phyloP scores from a whole-genome alignment of 1,140 invertebrate genomes.

The Vanessa tameamea region DNA sequence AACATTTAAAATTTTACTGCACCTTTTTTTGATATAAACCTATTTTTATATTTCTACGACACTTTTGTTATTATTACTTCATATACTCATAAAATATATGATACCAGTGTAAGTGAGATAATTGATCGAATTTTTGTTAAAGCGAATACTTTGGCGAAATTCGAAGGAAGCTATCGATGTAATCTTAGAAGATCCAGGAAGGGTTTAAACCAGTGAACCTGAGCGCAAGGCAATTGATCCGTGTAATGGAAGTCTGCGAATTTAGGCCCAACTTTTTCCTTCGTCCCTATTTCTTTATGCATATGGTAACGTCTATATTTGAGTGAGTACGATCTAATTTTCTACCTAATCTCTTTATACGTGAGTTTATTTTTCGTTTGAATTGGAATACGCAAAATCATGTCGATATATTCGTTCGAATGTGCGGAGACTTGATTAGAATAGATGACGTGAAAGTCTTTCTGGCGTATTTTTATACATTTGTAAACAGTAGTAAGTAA shows the following conservation, averaged over 20 bases:
- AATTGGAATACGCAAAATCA: neutral
- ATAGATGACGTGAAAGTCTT: neutral
- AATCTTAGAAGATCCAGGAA: constrained; percentile 61
- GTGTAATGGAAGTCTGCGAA: constrained; percentile 71
- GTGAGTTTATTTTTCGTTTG: constrained; percentile 6
- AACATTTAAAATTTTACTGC: constrained; percentile 66
- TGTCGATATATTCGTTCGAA: neutral
- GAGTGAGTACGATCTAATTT: constrained; percentile 42
- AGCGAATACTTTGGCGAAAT: constrained; percentile 44
- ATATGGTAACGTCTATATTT: constrained; percentile 53
- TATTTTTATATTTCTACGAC: constrained; percentile 42
- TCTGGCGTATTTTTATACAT: constrained; percentile 1
- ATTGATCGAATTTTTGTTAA: constrained; percentile 37
- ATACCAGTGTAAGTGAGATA: constrained; percentile 20
- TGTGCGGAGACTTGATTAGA: neutral
- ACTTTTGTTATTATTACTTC: constrained; percentile 22
- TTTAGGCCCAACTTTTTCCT: constrained; percentile 49
- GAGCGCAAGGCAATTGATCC: constrained; percentile 66
- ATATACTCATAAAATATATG: constrained; percentile 6
- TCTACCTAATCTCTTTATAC: constrained; percentile 28
- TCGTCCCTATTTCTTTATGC: constrained; percentile 47
- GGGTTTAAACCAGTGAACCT: constrained; percentile 62
- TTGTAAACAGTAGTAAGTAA: constrained; percentile 41
- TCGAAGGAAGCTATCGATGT: constrained; percentile 52
- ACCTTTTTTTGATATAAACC: constrained; percentile 50